Conservation (phyloP, 2,797 vertebrate species). For the Hoplostethus mediterraneus region DNA sequence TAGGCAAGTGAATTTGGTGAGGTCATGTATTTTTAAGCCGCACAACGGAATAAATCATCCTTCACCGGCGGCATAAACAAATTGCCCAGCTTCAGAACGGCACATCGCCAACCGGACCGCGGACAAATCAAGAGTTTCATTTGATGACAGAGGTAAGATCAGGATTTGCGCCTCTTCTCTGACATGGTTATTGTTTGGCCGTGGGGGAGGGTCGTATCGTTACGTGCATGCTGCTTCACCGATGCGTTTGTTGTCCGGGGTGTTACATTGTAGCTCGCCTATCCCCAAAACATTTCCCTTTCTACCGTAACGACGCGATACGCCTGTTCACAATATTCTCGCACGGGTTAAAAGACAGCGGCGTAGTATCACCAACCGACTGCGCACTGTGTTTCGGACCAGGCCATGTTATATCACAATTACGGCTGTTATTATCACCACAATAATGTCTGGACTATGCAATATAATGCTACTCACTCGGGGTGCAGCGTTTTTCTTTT, state of each 20-base stretch:
- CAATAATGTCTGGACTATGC: constrained; percentile 15
- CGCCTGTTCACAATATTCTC: neutral
- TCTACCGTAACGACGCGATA: neutral
- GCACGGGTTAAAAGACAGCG: neutral
- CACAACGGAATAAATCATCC: constrained; percentile 73
- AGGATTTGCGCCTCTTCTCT: constrained; percentile 63
- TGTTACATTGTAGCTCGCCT: constrained; percentile 7
- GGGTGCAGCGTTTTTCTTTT: neutral
- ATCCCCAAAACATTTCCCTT: neutral
- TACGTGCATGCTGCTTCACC: constrained; percentile 47
- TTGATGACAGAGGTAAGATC: constrained; percentile 79
- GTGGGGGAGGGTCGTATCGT: constrained; percentile 82
- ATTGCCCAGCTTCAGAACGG: constrained; percentile 37
- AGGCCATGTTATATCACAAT: constrained; percentile 42
- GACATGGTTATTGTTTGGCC: constrained; percentile 83
- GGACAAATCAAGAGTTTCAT: constrained; percentile 42
- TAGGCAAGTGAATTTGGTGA: constrained; percentile 80
- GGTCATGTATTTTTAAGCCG: constrained; percentile 84
- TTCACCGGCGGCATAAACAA: constrained; percentile 52
- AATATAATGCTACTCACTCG: neutral
- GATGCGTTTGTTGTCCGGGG: constrained; percentile 39
- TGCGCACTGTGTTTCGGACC: constrained; percentile 41
- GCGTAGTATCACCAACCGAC: constrained; percentile 7
- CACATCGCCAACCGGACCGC: constrained; percentile 43
- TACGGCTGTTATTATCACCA: constrained; percentile 28